Evolutionary conservation across 2,888 invertebrate species (phyloP).

Genomic region (Papilio gigon): DNA sequence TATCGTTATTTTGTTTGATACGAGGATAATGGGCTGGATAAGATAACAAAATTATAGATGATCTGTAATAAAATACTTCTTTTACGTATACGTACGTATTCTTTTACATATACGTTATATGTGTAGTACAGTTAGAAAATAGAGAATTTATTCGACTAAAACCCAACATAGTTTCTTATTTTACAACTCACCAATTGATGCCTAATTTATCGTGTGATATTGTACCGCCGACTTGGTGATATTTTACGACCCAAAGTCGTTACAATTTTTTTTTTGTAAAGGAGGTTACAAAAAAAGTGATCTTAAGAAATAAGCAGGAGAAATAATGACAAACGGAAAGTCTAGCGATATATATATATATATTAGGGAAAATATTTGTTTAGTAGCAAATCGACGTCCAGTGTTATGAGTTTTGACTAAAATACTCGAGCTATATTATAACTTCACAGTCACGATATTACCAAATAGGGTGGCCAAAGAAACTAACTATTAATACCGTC

Average conservation of each 20-base stretch:
- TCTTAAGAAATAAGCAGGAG: neutral
- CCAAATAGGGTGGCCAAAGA: slow-evolving; percentile 15
- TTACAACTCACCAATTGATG: neutral
- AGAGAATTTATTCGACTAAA: no score
- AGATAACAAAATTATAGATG: no score
- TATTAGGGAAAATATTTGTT: no score
- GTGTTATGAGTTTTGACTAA: neutral
- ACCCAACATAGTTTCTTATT: neutral
- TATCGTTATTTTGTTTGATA: no score
- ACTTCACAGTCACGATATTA: neutral
- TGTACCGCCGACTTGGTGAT: neutral
- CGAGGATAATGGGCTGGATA: no score
- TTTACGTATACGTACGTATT: no score
- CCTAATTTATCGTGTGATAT: neutral
- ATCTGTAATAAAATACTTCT: no score
- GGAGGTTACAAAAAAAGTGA: neutral
- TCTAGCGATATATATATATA: neutral
- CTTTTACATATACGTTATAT: no score
- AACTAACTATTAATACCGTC: neutral
- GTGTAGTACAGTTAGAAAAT: no score
- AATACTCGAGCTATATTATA: neutral
- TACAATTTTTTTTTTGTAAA: neutral
- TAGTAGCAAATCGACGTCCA: neutral
- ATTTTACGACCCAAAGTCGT: neutral
- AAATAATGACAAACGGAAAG: slow-evolving; percentile 5